Conservation (phyloP, 1,140 invertebrate species). For the Hyposmocoma kahamanoa region DNA sequence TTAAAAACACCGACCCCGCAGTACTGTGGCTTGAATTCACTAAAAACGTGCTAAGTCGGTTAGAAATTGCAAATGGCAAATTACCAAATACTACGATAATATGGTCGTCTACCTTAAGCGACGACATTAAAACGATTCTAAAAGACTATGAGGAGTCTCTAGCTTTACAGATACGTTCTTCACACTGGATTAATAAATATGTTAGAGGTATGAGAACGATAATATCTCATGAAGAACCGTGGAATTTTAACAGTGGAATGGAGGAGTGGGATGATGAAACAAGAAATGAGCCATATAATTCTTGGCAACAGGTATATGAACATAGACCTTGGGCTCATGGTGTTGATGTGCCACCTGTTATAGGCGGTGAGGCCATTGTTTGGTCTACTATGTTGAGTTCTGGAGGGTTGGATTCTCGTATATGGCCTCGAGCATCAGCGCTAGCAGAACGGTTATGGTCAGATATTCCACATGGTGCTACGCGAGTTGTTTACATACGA, state of each 20-base stretch:
- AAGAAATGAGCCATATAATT: conserved; percentile 83
- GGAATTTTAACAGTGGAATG: conserved; percentile 88
- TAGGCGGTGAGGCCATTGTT: conserved; percentile 81
- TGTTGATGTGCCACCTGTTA: conserved; percentile 41
- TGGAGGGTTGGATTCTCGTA: conserved; percentile 74
- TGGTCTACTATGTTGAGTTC: conserved; percentile 79
- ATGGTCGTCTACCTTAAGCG: conserved; percentile 84
- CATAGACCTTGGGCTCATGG: conserved; percentile 80
- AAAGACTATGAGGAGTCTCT: conserved; percentile 67
- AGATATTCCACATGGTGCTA: conserved; percentile 40
- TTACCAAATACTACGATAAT: conserved; percentile 78
- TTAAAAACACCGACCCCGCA: conserved; percentile 79
- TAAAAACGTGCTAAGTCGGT: conserved; percentile 73
- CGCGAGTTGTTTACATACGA: conserved; percentile 75
- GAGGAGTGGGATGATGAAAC: conserved; percentile 81
- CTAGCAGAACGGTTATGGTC: conserved; percentile 77
- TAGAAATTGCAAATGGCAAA: conserved; percentile 77
- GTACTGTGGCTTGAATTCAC: conserved; percentile 84
- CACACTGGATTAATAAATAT: conserved; percentile 74
- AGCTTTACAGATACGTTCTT: conserved; percentile 77
- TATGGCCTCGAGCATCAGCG: conserved; percentile 81
- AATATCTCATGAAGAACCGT: conserved; percentile 85
- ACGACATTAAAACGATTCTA: conserved; percentile 80
- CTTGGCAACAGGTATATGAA: conserved; percentile 86
- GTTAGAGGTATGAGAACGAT: conserved; percentile 82